Base-by-base conservation (phyloP, 2,888 invertebrate species). In the Drosophila maculinotata region DNA sequence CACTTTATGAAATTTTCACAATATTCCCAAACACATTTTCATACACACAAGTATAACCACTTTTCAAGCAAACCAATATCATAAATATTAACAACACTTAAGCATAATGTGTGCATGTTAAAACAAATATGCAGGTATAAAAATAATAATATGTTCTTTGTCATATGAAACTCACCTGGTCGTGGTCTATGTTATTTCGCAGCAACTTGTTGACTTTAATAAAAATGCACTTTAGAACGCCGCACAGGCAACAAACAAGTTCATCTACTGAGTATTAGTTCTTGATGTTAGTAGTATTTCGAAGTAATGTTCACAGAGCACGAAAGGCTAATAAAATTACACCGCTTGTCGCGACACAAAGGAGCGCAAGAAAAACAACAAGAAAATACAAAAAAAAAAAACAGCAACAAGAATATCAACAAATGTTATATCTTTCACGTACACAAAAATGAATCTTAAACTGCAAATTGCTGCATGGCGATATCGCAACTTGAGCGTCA, bases 201-300 rank as follows among this genome's bases (percentile, higher is more conserved):
- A 58, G 76, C 87, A 82, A 87, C 81, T 82, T 87, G 87, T 82
- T 82, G 85, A 82, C 85, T 81, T 82, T 87, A 87, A 82, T 82
- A 58, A 81, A 80, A 87, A 66, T 78, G 66, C 84, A 86, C 79
- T 82, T 69, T 70, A 12, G 28, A 31, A 17, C 25, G 74, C 38
- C 20, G 20, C 49, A 35, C 3, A 7, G 57, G 44, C 69, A 59
- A 69, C 62, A 56, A 58, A 47, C 48, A 33, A 56, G 76, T 57
- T 60, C 45, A 70, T 26, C 42, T 52, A 79, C 63, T 84, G 64
- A 70, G 68, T 83, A 68, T 66, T 51, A 58, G 53, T 62, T 76
- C 20, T 79, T 44, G 48, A 28, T 53, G 63, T 62, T 44, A 33
- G 45, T 76, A 7, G 45, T 76, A 7, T 73, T 41, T 58, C 17